These are phyloP conservation scores for Garra rufa DNA, from an alignment of 2,113 vertebrate genomes.

Conservation along the genomic window DNA sequence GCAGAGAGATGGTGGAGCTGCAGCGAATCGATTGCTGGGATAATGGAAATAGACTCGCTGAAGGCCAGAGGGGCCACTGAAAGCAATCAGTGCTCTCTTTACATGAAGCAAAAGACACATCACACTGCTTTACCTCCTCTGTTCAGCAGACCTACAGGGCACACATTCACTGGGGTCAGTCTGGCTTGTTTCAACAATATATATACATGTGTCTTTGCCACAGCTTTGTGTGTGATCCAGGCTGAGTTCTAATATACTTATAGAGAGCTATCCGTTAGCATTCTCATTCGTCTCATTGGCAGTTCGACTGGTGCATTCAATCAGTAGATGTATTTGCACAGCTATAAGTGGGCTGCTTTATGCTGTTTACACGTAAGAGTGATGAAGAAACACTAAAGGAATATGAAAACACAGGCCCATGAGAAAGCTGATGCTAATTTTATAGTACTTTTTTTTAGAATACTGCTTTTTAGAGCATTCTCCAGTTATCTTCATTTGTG, in stretches of 20 bases:
- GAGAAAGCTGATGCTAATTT: background rate
- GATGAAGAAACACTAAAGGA: background rate
- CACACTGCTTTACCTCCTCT: background rate
- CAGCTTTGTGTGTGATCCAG: background rate
- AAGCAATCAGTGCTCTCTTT: constrained; percentile 55
- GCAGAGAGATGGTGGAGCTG: constrained; percentile 40
- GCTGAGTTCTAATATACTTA: background rate
- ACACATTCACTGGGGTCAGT: background rate
- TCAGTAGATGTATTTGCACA: background rate
- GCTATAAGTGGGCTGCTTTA: background rate
- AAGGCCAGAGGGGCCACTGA: constrained; percentile 57
- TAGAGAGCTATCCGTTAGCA: background rate
- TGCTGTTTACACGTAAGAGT: background rate
- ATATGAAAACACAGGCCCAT: background rate
- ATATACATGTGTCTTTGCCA: background rate
- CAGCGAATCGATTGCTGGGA: constrained; percentile 63
- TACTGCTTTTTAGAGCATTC: background rate
- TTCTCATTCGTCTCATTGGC: background rate
- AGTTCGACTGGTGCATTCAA: background rate
- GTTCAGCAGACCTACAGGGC: constrained; percentile 15
- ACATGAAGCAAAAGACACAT: constrained; percentile 29
- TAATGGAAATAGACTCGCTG: constrained; percentile 66
- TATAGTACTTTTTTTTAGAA: background rate
- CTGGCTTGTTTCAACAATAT: background rate
- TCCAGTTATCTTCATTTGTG: background rate